Evolutionary conservation across 2,797 vertebrate genomes (phyloP), one percentile per base, ranked within the genome.

Genomic region (Coregonus ussuriensis): DNA sequence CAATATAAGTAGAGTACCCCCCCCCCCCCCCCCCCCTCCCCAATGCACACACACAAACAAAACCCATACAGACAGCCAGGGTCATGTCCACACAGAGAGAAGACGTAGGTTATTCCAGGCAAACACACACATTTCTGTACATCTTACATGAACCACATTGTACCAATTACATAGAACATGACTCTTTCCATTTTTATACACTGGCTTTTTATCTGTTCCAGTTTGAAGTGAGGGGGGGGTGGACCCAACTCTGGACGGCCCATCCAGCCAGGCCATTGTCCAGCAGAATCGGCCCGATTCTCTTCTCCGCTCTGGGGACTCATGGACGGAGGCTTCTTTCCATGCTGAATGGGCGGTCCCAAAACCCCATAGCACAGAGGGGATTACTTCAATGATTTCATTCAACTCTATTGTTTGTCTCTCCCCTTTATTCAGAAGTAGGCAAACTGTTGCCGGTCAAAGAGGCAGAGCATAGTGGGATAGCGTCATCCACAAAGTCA

Each of bases 321-420:
- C 74, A 15, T 25, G 18, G 47, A 37, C 69, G 25, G 53, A 29
- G 35, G 47, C 67, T 73, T 54, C 31, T 69, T 37, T 14, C 62
- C 69, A 76, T 62, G 62, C 69, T 79, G 66, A 47, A 74, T 83
- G 83, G 83, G 86, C 84, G 81, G 84, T 83, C 86, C 77, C 76
- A 21, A 54, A 56, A 2, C 67, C 78, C 78, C 72, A 72, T 66
- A 74, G 78, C 82, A 88, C 85, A 91, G 87, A 81, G 82, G 82
- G 88, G 90, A 92, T 93, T 90, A 92, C 87, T 90, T 89, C 92
- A 92, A 92, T 93, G 84, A 91, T 89, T 91, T 88, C 75, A 92
- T 91, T 93, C 88, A 88, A 79, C 77, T 37, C 85, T 77, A 87
- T 89, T 91, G 91, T 91, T 89, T 89, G 86, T 85, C 77, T 70